Base-by-base conservation (phyloP, 1,140 invertebrate genomes). In the Leptonema lineaticorne region DNA sequence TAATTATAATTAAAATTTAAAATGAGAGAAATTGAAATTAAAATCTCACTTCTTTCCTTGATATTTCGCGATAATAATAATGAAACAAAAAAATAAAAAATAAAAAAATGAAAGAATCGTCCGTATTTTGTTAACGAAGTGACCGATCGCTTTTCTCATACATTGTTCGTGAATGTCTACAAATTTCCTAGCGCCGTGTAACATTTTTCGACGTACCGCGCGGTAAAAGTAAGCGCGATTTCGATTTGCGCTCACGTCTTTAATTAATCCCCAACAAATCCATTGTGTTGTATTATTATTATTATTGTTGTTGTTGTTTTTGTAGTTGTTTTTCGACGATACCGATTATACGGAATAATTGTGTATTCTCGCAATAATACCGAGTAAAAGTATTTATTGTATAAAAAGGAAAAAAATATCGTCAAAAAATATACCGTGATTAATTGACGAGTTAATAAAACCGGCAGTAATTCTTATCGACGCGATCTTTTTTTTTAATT, bases 221-320 rank as follows among this genome's bases (percentile, higher is more conserved):
- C 37, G 50, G 50, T 53, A 53, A 53, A 53, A 53, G 50, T 53
- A n/a, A n/a, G n/a, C n/a, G 50, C 50, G 50, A 53, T 53, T 53
- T 53, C n/a, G n/a, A n/a, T n/a, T n/a, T n/a, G n/a, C n/a, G n/a
- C n/a, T n/a, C n/a, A n/a, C n/a, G n/a, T n/a, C n/a, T n/a, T n/a
- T n/a, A n/a, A n/a, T n/a, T n/a, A n/a, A n/a, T n/a, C n/a, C n/a
- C n/a, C n/a, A n/a, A n/a, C n/a, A n/a, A n/a, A n/a, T n/a, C n/a
- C 50, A 53, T 53, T 53, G 50, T 53, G 50, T 53, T 53, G 9
- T 11, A 22, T 26, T 26, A 26, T 53, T 26, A 53, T 53, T 53
- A 53, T 11, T 53, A n/a, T 53, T 24, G 50, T 53, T 8, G 50
- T n/a, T n/a, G n/a, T n/a, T n/a, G 20, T 24, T 24, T 26, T 53